Base-by-base conservation (phyloP, 2,888 invertebrate genomes). In the Helleia helle region DNA sequence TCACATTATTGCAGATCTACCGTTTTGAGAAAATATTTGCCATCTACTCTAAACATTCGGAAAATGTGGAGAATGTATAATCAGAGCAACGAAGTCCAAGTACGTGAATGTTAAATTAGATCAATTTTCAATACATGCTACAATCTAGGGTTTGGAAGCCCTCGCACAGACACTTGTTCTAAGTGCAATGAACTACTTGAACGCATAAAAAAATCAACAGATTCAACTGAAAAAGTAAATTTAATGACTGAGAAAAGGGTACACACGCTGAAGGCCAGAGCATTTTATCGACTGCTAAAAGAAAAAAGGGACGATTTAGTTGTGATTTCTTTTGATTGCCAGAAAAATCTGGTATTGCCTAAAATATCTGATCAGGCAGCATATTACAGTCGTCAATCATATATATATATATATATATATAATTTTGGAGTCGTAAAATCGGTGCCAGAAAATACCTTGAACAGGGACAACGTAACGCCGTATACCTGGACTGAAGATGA, bases 401-500 rank as follows among this genome's bases (percentile, higher is more conserved):
- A n/a, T n/a, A n/a, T n/a, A n/a, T n/a, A n/a, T n/a, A 30, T 55
- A 9, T 52, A 52, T 45, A 44, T 57, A 7, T 55, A 51, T 40
- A 51, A 57, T 45, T 57, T 55, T 48, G 48, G 38, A 15, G 17
- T 51, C 4, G 52, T 54, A 7, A 36, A 38, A 34, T 40, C 46
- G 2, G 49, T 46, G 7, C 46, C 46, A 14, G 46, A 34, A 17
- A 50, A 48, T 18, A 44, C 31, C 4, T 46, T 52, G 15, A 46
- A 46, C 24, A 44, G 13, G 31, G 47, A 54, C 18, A 51, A 37
- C 17, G 52, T 54, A 27, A 43, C 40, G 8, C 38, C 52, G 28
- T 56, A 53, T 42, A 34, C 40, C n/a, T 56, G 51, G 49, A 55
- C 48, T 8, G 54, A 54, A 45, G 46, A 57, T 38, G 48, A 56